Evolutionary conservation across 2,888 invertebrate species (phyloP), one percentile per base, ranked within the genome.

Genomic region (Amphipoea oculea): DNA sequence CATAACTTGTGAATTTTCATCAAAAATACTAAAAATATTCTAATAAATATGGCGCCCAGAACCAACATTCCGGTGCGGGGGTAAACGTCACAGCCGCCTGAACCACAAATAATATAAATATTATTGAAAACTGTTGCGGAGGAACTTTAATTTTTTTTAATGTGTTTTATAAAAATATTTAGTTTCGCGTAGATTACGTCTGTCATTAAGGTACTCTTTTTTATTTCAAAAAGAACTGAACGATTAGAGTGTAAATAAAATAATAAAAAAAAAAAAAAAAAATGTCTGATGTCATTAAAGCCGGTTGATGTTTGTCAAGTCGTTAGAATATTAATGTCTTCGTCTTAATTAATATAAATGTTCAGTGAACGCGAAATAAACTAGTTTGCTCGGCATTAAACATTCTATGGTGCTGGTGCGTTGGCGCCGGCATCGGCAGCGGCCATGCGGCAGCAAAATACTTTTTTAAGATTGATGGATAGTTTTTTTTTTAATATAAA

Each of bases 321-420:
- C 73, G 65, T 83, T 73, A 66, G 36, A 82, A 85, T 87, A 76
- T 82, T 81, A 81, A 85, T 82, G 63, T 62, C 57, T 75, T 70
- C 68, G 48, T 82, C 73, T 68, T 84, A 81, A 88, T 84, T 60
- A 78, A 78, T 85, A 78, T 79, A 65, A 78, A 82, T 82, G 73
- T 78, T 67, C 73, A 73, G 40, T 83, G 66, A 66, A 76, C 77
- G 71, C 42, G 79, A 75, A 60, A 76, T 63, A 73, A 86, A 88
- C 86, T 69, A 71, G 89, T 87, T 88, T 73, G 48, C 36, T 60
- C 57, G 14, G 48, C 40, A 67, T 78, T 74, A 48, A 79, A 70
- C 71, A 71, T 62, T 73, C 20, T 63, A 63, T 63, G 51, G 45
- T 51, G 54, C 9, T 17, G 12, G 36, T 45, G 66, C 36, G 71